Conservation (phyloP, 2,113 vertebrate species). For the Pseudorhombus dupliciocellatus region DNA sequence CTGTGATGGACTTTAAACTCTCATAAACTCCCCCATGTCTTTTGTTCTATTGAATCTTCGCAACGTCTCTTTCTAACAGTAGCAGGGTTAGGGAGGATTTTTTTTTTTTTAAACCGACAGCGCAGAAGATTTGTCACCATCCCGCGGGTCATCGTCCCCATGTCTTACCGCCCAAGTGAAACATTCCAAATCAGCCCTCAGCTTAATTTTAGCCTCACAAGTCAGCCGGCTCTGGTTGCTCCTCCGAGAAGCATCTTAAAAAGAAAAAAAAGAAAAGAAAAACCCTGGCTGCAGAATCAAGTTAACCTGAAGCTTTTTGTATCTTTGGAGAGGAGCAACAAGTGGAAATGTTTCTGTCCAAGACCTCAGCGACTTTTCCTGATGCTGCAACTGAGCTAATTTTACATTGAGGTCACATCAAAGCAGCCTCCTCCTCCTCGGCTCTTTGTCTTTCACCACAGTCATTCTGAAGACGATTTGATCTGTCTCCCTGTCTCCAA, state of each 20-base stretch:
- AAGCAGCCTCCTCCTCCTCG: no score
- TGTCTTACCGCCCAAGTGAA: constrained; percentile 75
- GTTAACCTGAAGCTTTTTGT: no score
- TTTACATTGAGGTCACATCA: background rate
- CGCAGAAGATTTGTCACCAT: background rate
- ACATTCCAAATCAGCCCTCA: constrained; percentile 80
- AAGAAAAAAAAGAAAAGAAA: no score
- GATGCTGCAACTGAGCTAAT: background rate
- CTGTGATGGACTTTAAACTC: constrained; percentile 43
- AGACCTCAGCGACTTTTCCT: background rate
- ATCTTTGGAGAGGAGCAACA: background rate
- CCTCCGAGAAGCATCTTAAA: background rate
- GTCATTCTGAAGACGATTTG: constrained; percentile 1
- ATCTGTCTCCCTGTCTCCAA: background rate
- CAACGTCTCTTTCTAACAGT: background rate
- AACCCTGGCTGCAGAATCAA: no score
- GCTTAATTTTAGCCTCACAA: constrained; percentile 84
- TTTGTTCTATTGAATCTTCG: no score
- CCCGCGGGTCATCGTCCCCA: constrained; percentile 55
- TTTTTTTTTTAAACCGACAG: background rate
- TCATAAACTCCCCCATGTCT: constrained; percentile 25
- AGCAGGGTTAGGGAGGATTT: background rate
- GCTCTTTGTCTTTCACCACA: background rate
- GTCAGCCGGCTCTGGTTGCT: constrained; percentile 62
- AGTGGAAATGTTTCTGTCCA: background rate